Evolutionary conservation across 2,888 invertebrate genomes (phyloP).

Genomic region (Onchidella celtica): DNA sequence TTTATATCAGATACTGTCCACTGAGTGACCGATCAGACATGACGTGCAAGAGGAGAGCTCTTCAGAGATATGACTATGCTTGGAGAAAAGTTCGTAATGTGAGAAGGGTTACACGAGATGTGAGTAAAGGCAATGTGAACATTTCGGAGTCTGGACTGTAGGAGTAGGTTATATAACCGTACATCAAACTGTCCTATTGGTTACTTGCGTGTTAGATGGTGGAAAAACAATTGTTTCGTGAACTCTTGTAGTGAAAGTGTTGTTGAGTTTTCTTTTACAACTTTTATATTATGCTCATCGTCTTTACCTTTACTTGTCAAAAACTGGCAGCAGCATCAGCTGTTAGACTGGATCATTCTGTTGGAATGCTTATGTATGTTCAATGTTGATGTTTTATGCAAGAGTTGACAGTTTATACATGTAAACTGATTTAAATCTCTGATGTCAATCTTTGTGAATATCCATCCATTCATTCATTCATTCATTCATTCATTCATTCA

Average conservation of each 20-base stretch:
- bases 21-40: background rate
- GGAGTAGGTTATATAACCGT: background rate
- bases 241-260: background rate
- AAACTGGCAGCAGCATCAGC: too few species aligned
- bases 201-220: background rate
- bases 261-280: too few species aligned
- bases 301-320: too few species aligned
- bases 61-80: conserved; percentile 42
- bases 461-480: background rate
- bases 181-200: background rate
- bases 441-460: too few species aligned
- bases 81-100: conserved; percentile 11
- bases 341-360: too few species aligned
- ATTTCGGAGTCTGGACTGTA: background rate
- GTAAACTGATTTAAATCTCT: background rate
- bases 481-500: conserved; percentile 3
- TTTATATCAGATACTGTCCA: conserved; percentile 15
- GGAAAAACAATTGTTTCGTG: background rate
- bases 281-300: too few species aligned
- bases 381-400: too few species aligned
- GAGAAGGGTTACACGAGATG: conserved; percentile 6
- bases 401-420: background rate
- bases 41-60: background rate
- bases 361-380: too few species aligned
- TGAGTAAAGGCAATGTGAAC: background rate